These are phyloP conservation scores for Callitettix versicolor DNA, from an alignment of 1,140 invertebrate species.

Conservation along the genomic window DNA sequence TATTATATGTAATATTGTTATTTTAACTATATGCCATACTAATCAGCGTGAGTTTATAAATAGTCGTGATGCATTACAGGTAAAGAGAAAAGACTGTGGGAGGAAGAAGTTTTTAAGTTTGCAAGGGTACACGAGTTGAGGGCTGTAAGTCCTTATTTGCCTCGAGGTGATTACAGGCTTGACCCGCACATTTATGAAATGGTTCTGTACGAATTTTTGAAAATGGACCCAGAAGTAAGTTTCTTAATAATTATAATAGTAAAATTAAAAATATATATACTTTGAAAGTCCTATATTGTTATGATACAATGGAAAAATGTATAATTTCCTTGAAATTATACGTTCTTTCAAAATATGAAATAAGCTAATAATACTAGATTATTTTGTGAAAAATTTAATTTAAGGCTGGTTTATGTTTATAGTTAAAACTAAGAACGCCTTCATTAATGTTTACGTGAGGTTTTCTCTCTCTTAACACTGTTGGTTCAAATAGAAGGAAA, in stretches of 20 bases:
- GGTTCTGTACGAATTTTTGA: slow-evolving; percentile 87
- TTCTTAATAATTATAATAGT: not conserved
- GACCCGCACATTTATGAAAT: slow-evolving; percentile 87
- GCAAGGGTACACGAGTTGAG: slow-evolving; percentile 65
- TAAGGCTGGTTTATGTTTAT: too few species aligned
- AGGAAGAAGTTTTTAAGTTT: slow-evolving; percentile 88
- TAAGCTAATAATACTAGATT: not conserved
- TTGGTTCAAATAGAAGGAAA: too few species aligned
- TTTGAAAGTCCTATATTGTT: not conserved
- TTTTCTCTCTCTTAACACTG: too few species aligned
- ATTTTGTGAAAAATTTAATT: not conserved
- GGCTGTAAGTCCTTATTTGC: slow-evolving; percentile 75
- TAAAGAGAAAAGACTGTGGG: slow-evolving; percentile 82
- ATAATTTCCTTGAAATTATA: not conserved
- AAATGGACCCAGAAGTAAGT: slow-evolving; percentile 59
- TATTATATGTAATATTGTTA: too few species aligned
- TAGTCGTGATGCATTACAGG: slow-evolving; percentile 31
- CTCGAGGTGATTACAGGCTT: slow-evolving; percentile 55
- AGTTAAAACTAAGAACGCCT: too few species aligned
- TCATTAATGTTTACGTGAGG: too few species aligned
- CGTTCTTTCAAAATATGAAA: not conserved
- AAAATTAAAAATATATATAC: too few species aligned
- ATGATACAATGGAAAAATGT: too few species aligned
- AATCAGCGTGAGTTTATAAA: too few species aligned
- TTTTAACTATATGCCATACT: too few species aligned